phyloP scores from a whole-genome alignment of 1,140 invertebrate genomes.

The Ceratitis capitata region DNA sequence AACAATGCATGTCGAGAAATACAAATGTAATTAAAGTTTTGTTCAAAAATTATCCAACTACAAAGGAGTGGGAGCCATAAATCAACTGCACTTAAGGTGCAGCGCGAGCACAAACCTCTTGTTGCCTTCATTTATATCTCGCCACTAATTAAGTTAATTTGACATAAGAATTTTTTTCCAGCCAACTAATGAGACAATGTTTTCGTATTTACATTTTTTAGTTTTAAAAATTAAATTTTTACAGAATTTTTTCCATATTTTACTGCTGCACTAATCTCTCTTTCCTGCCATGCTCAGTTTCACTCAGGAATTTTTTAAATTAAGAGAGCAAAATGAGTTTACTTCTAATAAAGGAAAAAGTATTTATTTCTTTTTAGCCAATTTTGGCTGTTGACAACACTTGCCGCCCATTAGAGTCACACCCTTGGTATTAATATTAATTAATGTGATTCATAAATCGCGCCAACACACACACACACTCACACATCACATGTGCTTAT shows the following conservation, averaged over 20 bases:
- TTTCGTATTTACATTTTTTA: conserved; percentile 24
- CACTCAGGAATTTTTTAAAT: background rate
- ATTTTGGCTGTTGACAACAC: background rate
- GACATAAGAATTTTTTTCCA: background rate
- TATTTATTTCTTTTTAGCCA: background rate
- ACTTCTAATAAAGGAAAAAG: background rate
- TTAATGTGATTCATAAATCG: conserved; percentile 23
- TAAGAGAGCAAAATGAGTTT: background rate
- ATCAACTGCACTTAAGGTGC: background rate
- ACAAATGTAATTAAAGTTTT: background rate
- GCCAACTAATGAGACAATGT: background rate
- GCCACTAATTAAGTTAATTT: background rate
- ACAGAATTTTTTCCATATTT: background rate
- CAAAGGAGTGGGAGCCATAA: background rate
- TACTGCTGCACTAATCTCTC: background rate
- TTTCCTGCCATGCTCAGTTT: background rate
- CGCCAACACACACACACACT: background rate
- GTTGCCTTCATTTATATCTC: too few relatives aligned
- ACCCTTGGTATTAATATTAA: conserved; percentile 21
- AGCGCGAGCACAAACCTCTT: too few relatives aligned
- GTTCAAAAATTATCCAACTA: background rate
- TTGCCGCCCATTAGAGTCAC: background rate
- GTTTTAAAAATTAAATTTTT: too few relatives aligned
- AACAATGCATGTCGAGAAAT: background rate
- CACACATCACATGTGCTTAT: too few relatives aligned